Evolutionary conservation across 2,113 vertebrate species (phyloP), one percentile per base, ranked within the genome.

Genomic region (Aythya baeri): DNA sequence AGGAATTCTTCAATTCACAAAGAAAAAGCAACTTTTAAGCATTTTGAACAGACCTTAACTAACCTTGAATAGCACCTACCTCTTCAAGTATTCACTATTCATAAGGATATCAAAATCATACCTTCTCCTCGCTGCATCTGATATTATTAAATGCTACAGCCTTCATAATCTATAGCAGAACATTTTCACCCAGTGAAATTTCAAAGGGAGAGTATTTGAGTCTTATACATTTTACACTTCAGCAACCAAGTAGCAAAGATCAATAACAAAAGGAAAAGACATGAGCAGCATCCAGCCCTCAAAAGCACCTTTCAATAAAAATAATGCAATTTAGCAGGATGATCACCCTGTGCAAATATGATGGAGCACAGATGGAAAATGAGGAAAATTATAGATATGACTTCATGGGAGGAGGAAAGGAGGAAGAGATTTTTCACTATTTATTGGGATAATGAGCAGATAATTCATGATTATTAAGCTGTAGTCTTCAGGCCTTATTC

Each of bases 271-370:
- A 93, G 86, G 88, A 85, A 95, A 93, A 96, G 80, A 76, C 22
- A 3, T 2, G 55, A 95, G 71, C 34, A 3, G 57, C 25, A 86
- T 52, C 86, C 87, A 92, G 90, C 83, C 77, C 88, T 96, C 61
- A 86, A 86, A 94, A 96, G 77, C 66, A 96, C 86, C 94, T 96
- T 95, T 93, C 94, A 96, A 91, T 93, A 96, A 96, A 95, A 95
- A 91, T 87, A 92, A 94, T 93, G 83, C 75, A 75, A 93, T 95
- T 94, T 93, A 96, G 63, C 91, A 89, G 78, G 84, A 76, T 92
- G 91, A 95, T 89, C 91, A 79, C 83, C 94, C 81, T 79, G 83
- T 93, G 93, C 86, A 95, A 95, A 93, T 91, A 93, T 95, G 91
- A 96, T 96, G 95, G 86, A 92, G 78, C 86, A 92, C 93, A 85